phyloP scores from a whole-genome alignment of 2,113 vertebrate species.

The Podarcis raffonei region DNA sequence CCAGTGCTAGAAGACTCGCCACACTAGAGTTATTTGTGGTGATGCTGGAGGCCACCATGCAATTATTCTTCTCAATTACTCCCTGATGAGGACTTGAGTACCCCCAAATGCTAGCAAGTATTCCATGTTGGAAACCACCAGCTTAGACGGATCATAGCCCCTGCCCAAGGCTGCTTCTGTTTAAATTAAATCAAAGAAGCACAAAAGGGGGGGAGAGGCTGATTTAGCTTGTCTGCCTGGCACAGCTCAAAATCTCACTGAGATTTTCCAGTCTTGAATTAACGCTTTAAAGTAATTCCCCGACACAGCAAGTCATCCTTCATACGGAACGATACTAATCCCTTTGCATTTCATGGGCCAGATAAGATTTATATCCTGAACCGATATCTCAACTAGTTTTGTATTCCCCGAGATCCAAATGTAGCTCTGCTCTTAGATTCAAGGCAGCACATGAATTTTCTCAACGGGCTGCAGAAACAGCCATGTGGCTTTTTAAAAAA shows the following conservation, averaged over 20 bases:
- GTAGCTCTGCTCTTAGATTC: slow-evolving; percentile 17
- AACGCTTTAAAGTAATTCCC: slow-evolving; percentile 3
- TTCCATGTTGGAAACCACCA: background rate
- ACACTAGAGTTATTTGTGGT: background rate
- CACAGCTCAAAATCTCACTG: slow-evolving; percentile 10
- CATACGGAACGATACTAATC: slow-evolving; percentile 40
- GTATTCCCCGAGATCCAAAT: slow-evolving; percentile 22
- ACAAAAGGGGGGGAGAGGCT: background rate
- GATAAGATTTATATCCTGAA: slow-evolving; percentile 10
- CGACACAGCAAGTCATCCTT: background rate
- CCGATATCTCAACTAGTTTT: slow-evolving; percentile 34
- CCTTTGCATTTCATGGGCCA: slow-evolving; percentile 24
- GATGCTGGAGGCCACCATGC: background rate
- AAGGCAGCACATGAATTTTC: slow-evolving; percentile 46
- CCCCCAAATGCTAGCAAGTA: background rate
- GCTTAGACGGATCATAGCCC: background rate
- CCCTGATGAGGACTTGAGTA: background rate
- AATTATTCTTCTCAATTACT: background rate
- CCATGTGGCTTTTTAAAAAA: slow-evolving; percentile 45
- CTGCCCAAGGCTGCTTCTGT: background rate
- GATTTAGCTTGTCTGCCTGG: background rate
- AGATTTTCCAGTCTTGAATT: slow-evolving; percentile 20
- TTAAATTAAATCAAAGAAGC: slow-evolving; percentile 1
- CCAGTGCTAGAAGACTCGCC: background rate
- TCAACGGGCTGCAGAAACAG: slow-evolving; percentile 41